These are phyloP conservation scores for Halcyon badia DNA, from an alignment of 2,797 vertebrate species.

Conservation along the genomic window DNA sequence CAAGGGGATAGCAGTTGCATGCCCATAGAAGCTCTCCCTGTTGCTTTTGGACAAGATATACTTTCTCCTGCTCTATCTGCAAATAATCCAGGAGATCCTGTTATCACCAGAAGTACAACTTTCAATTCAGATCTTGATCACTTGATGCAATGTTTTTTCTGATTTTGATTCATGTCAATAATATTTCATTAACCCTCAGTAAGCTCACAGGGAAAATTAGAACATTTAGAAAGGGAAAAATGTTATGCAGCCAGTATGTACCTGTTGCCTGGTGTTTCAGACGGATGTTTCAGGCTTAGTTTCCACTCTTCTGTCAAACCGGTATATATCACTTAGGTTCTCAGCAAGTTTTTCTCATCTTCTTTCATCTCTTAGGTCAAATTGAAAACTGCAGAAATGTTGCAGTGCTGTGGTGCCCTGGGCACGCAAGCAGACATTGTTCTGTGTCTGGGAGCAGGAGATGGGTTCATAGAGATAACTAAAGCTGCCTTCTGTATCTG, in stretches of 20 bases:
- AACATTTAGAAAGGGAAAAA: neutral
- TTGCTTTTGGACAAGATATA: constrained; percentile 9
- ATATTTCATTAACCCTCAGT: neutral
- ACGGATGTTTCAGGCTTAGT: neutral
- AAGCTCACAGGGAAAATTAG: neutral
- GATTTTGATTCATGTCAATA: neutral
- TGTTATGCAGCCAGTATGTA: neutral
- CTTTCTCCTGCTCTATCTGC: neutral
- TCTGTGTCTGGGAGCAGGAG: neutral
- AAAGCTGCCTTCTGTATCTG: neutral
- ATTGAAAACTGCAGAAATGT: neutral
- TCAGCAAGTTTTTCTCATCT: neutral
- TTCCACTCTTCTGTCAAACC: neutral
- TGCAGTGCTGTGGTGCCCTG: neutral
- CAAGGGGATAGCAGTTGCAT: neutral
- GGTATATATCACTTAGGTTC: neutral
- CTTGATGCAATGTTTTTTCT: neutral
- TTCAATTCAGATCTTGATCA: neutral
- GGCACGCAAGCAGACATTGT: neutral
- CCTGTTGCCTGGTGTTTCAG: neutral
- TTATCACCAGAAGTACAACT: neutral
- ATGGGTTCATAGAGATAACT: neutral
- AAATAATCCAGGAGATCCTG: neutral
- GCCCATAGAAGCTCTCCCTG: neutral
- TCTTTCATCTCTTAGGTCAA: neutral